Percentiles rank a stretch among this genome's conserved stretches.
phyloP scores from a whole-genome alignment of 2,113 vertebrate genomes.

The Chloebia gouldiae region DNA sequence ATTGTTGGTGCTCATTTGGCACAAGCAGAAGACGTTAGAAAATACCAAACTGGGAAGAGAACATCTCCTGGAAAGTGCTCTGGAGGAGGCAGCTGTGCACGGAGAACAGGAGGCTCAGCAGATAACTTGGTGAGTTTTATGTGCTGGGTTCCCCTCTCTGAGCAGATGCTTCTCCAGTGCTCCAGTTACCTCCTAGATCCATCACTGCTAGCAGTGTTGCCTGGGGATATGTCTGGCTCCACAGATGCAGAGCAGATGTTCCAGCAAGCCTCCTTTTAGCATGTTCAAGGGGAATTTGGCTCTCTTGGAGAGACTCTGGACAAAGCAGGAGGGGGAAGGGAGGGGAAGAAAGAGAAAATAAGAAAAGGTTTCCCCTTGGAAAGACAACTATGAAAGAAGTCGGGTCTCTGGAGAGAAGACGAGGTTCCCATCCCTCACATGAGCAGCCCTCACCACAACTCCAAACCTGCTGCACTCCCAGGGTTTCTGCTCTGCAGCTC shows the following conservation, averaged over 20 bases:
- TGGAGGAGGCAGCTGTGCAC: neutral
- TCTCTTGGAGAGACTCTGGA: constrained; percentile 1
- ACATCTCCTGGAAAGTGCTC: neutral
- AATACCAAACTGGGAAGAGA: neutral
- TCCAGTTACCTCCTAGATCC: constrained; percentile 22
- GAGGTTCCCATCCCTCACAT: neutral
- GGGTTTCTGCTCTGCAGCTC: neutral
- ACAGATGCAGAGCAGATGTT: constrained; percentile 65
- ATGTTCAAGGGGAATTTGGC: neutral
- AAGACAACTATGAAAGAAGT: neutral
- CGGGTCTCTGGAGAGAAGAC: neutral
- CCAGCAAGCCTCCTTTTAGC: constrained; percentile 3
- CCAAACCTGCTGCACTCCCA: neutral
- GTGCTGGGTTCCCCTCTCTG: neutral
- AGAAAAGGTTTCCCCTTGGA: neutral
- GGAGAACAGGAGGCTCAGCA: neutral
- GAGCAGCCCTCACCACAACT: neutral
- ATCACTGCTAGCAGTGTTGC: constrained; percentile 2
- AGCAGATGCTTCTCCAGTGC: constrained; percentile 27
- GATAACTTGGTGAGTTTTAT: neutral
- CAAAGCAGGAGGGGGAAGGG: neutral
- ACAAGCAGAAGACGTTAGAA: neutral
- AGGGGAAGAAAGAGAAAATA: neutral
- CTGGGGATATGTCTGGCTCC: constrained; percentile 41
- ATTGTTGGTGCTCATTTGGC: neutral